Evolutionary conservation across 2,888 invertebrate genomes (phyloP).

Genomic region (Tanytarsus gracilentus): DNA sequence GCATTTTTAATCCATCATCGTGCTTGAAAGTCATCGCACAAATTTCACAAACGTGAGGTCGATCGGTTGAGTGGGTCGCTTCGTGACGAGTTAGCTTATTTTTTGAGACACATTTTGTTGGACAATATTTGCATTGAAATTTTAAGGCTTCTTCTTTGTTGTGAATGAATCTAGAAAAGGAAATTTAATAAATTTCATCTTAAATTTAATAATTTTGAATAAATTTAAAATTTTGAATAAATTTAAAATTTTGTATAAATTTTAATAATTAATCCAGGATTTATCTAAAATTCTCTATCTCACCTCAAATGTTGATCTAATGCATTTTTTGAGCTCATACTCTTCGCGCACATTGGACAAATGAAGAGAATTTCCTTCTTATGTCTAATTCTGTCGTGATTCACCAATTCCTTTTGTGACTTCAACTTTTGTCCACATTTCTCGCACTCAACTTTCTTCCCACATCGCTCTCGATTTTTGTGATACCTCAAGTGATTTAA

Average conservation of each 20-base stretch:
- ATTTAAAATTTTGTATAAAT: too few species aligned
- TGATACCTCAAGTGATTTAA: too few species aligned
- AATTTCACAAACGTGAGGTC: conserved; percentile 55
- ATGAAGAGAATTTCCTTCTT: conserved; percentile 16
- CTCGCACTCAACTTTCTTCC: conserved; percentile 49
- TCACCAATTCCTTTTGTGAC: conserved; percentile 36
- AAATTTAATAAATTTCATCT: not conserved
- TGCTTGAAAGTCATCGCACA: conserved; percentile 54
- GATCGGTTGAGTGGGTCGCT: conserved; percentile 45
- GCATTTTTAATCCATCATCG: conserved; percentile 41
- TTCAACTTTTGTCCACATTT: conserved; percentile 52
- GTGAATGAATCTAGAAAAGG: conserved; percentile 4
- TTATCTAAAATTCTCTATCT: too few species aligned
- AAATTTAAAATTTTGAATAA: too few species aligned
- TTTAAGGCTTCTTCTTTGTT: conserved; percentile 7
- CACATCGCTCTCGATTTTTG: conserved; percentile 44
- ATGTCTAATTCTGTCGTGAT: conserved; percentile 18
- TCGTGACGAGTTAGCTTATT: conserved; percentile 43
- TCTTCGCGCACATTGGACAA: conserved; percentile 20
- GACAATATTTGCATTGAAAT: conserved; percentile 49
- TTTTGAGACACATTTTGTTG: conserved; percentile 44
- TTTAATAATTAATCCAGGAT: too few species aligned
- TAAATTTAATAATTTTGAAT: too few species aligned
- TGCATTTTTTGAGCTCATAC: not conserved
- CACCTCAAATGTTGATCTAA: conserved; percentile 8